These are phyloP conservation scores for Harmothoe impar DNA, from an alignment of 2,888 invertebrate genomes.

Conservation along the genomic window DNA sequence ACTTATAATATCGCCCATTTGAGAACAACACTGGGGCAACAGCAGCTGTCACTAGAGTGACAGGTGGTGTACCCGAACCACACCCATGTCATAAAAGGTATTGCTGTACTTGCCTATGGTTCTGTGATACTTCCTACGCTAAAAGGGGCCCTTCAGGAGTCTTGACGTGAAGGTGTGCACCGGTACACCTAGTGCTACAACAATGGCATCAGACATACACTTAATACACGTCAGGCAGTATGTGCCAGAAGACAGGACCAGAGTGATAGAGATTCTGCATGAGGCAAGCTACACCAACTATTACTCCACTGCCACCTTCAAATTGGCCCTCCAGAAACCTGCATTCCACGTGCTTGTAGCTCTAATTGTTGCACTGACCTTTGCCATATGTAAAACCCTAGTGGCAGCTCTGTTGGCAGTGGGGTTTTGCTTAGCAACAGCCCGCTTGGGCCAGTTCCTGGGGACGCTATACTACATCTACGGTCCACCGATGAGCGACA, in stretches of 20 bases:
- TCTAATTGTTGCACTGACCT: neutral
- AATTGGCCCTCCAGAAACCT: slow-evolving; percentile 25
- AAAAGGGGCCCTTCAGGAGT: too few species aligned
- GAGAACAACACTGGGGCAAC: too few species aligned
- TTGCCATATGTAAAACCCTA: neutral
- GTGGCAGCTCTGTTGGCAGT: neutral
- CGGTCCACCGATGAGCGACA: slow-evolving; percentile 59
- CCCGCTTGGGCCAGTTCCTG: slow-evolving; percentile 1
- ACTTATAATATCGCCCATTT: slow-evolving; percentile 1
- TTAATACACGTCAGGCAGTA: neutral
- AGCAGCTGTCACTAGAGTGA: neutral
- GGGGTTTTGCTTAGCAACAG: neutral
- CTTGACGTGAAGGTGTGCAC: too few species aligned
- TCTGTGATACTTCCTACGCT: too few species aligned
- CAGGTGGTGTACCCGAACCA: neutral
- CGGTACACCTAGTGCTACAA: too few species aligned
- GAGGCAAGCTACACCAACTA: slow-evolving; percentile 17
- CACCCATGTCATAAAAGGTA: too few species aligned
- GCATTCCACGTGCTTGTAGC: slow-evolving; percentile 30
- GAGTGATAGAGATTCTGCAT: neutral
- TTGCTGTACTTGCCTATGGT: too few species aligned
- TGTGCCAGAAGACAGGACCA: neutral
- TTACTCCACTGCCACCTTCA: neutral
- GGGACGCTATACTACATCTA: slow-evolving; percentile 57
- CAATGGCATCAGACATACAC: neutral